A percentile compares a stretch with the other conserved stretches of the same genome.
Evolutionary conservation across 2,888 invertebrate species (phyloP).

Genomic region (Mellilla xanthometata): DNA sequence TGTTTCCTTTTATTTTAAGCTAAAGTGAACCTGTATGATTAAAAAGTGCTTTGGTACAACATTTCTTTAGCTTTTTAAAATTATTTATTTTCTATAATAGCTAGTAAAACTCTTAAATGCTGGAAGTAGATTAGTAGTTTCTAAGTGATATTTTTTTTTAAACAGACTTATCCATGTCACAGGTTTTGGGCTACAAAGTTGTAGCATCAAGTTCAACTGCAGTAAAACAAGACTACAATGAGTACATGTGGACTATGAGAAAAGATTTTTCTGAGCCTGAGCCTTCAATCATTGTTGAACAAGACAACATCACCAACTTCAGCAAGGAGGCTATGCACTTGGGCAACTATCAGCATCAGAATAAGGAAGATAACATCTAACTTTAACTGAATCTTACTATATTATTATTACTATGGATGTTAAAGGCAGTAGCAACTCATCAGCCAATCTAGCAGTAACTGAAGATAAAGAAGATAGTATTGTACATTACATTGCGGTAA

Average conservation of each 20-base stretch:
- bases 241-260: constrained; percentile 97
- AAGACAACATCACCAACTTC: constrained; percentile 84
- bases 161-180: too few species aligned
- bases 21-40: too few species aligned
- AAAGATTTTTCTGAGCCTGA: constrained; percentile 93
- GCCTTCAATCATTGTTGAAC: constrained; percentile 84
- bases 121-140: too few species aligned
- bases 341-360: constrained; percentile 63
- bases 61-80: too few species aligned
- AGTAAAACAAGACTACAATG: constrained; percentile 93
- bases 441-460: constrained; percentile 48
- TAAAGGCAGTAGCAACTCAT: constrained; percentile 59
- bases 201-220: constrained; percentile 93
- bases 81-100: too few species aligned
- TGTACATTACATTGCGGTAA: constrained; percentile 88
- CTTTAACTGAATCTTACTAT: not conserved
- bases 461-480: constrained; percentile 78
- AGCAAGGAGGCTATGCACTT: constrained; percentile 82
- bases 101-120: too few species aligned
- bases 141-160: too few species aligned
- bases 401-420: constrained; percentile 61
- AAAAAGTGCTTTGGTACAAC: too few species aligned
- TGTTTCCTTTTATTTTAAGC: too few species aligned
- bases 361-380: constrained; percentile 76
- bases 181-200: constrained; percentile 93